Percentiles rank a stretch among this genome's conserved stretches.
Evolutionary conservation across 2,113 vertebrate species (phyloP).

Genomic region (Eptesicus fuscus): DNA sequence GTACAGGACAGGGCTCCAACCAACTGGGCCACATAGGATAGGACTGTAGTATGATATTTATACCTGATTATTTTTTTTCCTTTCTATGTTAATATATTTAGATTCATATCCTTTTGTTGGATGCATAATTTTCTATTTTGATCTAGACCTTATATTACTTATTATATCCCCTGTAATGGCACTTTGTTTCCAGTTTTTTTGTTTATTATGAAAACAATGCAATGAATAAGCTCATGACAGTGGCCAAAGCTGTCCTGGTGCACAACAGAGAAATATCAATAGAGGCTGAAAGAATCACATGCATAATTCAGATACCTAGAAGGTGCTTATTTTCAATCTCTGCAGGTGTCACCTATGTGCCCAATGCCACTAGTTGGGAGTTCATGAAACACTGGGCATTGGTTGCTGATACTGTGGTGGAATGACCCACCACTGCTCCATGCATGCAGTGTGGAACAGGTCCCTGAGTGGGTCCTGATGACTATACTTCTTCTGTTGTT

Average conservation of each 20-base stretch:
- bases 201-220: neutral
- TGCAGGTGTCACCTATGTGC: neutral
- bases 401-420: neutral
- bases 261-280: neutral
- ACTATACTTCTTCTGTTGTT: neutral
- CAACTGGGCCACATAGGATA: no score
- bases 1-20: no score
- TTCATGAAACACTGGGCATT: neutral
- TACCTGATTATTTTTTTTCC: neutral
- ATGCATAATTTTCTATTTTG: neutral
- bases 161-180: neutral
- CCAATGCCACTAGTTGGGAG: neutral
- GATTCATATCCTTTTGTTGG: neutral
- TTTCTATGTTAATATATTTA: constrained; percentile 8
- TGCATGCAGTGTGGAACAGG: neutral
- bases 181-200: neutral
- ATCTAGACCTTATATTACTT: neutral
- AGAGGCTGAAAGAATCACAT: neutral
- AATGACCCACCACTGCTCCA: neutral
- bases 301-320: neutral
- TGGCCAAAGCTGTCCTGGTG: neutral
- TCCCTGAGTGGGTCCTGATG: neutral
- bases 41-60: neutral
- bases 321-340: neutral
- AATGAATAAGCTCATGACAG: neutral